A percentile compares a stretch with the other conserved stretches of the same genome.
phyloP scores from a whole-genome alignment of 1,140 invertebrate genomes.

The Bombus confusus region DNA sequence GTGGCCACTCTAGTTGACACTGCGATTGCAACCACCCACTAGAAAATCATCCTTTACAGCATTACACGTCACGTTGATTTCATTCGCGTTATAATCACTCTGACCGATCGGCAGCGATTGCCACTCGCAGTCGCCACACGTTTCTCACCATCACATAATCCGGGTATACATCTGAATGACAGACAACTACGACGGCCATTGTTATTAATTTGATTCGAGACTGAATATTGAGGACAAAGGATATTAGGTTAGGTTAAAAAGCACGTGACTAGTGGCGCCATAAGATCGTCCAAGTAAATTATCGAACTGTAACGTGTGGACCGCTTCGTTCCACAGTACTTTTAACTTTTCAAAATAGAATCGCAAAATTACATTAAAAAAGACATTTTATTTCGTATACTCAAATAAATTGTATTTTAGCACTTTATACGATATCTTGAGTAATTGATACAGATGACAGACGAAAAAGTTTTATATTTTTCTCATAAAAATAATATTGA shows the following conservation, averaged over 20 bases:
- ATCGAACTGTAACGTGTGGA: neutral
- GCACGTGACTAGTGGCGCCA: slow-evolving; percentile 53
- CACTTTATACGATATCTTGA: slow-evolving; percentile 2
- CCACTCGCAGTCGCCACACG: slow-evolving; percentile 40
- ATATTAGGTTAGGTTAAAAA: slow-evolving; percentile 58
- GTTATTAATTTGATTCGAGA: slow-evolving; percentile 65
- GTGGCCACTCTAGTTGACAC: slow-evolving; percentile 48
- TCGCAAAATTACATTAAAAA: neutral
- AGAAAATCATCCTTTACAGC: slow-evolving; percentile 40
- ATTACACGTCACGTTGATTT: slow-evolving; percentile 30
- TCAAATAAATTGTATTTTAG: slow-evolving; percentile 37
- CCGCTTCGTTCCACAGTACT: neutral
- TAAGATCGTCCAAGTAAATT: slow-evolving; percentile 28
- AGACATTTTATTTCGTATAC: neutral
- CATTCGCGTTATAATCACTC: slow-evolving; percentile 34
- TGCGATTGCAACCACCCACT: slow-evolving; percentile 40
- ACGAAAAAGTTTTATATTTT: slow-evolving; percentile 1
- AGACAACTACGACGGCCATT: slow-evolving; percentile 71
- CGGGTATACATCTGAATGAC: slow-evolving; percentile 59
- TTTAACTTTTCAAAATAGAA: neutral
- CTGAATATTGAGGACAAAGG: slow-evolving; percentile 56
- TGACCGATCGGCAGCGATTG: slow-evolving; percentile 33
- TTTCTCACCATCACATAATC: slow-evolving; percentile 61
- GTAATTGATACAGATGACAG: neutral
- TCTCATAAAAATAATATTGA: slow-evolving; percentile 32